Conservation (phyloP, 2,888 invertebrate species). For the Netelia virgata region DNA sequence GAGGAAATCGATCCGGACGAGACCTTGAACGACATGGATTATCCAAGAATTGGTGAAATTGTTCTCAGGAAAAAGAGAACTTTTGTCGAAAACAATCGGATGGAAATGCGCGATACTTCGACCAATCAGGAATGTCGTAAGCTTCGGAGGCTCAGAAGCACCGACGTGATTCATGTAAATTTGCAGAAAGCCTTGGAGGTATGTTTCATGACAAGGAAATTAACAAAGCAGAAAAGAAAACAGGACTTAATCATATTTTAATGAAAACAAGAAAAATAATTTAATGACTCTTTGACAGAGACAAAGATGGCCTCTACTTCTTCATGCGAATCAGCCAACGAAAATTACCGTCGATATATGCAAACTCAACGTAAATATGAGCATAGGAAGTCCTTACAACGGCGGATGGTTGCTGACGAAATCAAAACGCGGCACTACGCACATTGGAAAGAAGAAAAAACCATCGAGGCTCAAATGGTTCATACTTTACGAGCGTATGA, state of each 20-base stretch:
- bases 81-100: conserved; percentile 1
- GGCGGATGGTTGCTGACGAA: conserved; percentile 19
- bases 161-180: conserved; percentile 70
- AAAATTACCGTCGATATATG: conserved; percentile 59
- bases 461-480: conserved; percentile 69
- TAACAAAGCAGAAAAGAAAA: conserved; percentile 15
- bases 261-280: conserved; percentile 1
- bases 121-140: neutral
- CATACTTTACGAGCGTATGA: conserved; percentile 65
- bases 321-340: conserved; percentile 21
- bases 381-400: conserved; percentile 25
- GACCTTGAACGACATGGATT: conserved; percentile 58
- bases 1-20: neutral
- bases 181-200: conserved; percentile 72
- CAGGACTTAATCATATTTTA: neutral
- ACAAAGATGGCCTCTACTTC: conserved; percentile 54
- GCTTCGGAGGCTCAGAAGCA: conserved; percentile 56
- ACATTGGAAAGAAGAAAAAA: conserved; percentile 67
- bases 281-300: conserved; percentile 12
- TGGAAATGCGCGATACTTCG: conserved; percentile 22
- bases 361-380: conserved; percentile 63
- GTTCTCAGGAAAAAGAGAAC: conserved; percentile 51
- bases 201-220: neutral
- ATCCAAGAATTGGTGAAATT: conserved; percentile 66
- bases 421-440: conserved; percentile 45